phyloP scores from a whole-genome alignment of 2,113 vertebrate species.

The Anser brachyrhynchus region DNA sequence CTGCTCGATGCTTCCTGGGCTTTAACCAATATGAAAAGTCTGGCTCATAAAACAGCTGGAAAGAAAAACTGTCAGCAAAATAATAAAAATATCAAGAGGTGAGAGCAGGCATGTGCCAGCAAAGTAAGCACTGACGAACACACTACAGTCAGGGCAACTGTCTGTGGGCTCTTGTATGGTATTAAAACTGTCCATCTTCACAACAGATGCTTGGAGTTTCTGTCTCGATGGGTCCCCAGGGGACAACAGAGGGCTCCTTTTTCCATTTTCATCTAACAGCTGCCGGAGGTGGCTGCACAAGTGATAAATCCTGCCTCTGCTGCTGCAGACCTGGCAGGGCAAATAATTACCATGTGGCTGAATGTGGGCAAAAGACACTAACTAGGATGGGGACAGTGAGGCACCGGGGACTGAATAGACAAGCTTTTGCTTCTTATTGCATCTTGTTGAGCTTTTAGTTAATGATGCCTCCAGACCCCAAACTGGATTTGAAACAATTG shows the following conservation, averaged over 20 bases:
- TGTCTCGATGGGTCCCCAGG: not conserved
- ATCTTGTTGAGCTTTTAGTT: not conserved
- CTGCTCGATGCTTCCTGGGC: not conserved
- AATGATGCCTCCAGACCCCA: not conserved
- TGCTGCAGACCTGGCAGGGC: not conserved
- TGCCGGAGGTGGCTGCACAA: not conserved
- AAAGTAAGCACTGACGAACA: not conserved
- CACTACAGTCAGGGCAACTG: not conserved
- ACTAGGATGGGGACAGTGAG: not conserved
- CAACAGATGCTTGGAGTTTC: not conserved
- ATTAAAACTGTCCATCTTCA: constrained; percentile 55
- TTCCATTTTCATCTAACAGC: not conserved
- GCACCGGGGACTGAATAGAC: not conserved
- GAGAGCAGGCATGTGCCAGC: not conserved
- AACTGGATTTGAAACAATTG: not conserved
- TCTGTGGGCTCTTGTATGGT: not conserved
- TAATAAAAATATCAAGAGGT: constrained; percentile 1
- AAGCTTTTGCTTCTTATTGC: fast-evolving
- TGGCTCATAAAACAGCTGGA: not conserved
- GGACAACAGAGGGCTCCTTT: fast-evolving
- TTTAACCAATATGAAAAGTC: constrained; percentile 8
- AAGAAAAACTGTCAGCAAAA: constrained; percentile 5
- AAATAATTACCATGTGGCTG: not conserved
- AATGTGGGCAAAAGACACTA: not conserved
- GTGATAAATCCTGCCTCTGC: not conserved